Evolutionary conservation across 2,797 vertebrate genomes (phyloP).

Genomic region (Garrulus glandarius): DNA sequence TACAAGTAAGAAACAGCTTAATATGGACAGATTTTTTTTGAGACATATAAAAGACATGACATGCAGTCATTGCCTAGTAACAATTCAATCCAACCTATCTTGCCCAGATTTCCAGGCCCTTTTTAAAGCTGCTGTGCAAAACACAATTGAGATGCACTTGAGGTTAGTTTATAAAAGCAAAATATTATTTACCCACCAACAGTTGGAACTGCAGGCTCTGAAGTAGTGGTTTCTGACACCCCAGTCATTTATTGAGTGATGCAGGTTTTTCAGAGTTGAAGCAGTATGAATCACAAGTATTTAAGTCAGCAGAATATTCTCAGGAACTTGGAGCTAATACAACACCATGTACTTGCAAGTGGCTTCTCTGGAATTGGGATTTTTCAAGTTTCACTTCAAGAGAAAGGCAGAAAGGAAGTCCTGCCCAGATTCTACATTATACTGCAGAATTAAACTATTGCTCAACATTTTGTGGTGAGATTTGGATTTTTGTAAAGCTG

Average conservation of each 20-base stretch:
- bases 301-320: background rate
- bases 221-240: background rate
- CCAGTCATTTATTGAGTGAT: background rate
- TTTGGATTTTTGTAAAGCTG: background rate
- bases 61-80: background rate
- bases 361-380: background rate
- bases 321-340: background rate
- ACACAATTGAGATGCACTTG: background rate
- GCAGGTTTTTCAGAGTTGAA: conserved; percentile 11
- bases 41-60: background rate
- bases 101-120: background rate
- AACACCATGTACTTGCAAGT: background rate
- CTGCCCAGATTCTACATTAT: background rate
- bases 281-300: background rate
- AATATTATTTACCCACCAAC: background rate
- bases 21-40: background rate
- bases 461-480: background rate
- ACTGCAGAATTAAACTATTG: background rate
- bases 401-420: background rate
- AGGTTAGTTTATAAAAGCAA: background rate
- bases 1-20: background rate
- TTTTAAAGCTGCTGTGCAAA: background rate
- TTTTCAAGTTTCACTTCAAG: background rate
- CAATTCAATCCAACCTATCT: background rate
- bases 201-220: background rate